Conservation (phyloP, 2,888 invertebrate species). For the Siphlonurus alternatus region DNA sequence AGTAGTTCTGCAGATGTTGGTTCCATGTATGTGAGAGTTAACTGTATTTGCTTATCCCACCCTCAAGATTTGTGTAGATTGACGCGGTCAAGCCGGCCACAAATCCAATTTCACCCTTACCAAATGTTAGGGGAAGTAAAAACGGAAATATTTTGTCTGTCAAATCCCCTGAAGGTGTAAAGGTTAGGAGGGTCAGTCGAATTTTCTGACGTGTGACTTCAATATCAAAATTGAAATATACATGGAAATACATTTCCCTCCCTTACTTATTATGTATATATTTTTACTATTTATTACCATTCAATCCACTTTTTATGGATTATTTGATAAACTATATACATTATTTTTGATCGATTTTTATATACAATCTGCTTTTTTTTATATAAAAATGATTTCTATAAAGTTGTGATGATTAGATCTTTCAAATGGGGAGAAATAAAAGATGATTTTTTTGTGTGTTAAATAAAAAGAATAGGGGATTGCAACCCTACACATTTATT, state of each 20-base stretch:
- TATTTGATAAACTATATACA: constrained; percentile 1
- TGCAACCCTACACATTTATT: background rate
- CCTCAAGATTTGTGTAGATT: too few species aligned
- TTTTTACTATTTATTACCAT: background rate
- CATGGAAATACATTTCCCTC: background rate
- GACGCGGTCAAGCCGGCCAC: background rate
- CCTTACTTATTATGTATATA: background rate
- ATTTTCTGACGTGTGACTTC: background rate
- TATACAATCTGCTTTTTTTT: background rate
- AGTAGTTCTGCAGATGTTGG: too few species aligned
- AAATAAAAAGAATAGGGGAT: background rate
- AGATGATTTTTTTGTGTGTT: background rate
- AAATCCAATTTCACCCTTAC: background rate
- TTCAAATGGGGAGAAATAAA: background rate
- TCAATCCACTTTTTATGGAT: background rate
- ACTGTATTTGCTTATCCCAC: too few species aligned
- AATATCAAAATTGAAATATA: background rate
- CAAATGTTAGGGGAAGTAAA: too few species aligned
- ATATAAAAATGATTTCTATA: background rate
- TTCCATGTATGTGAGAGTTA: too few species aligned
- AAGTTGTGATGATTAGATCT: background rate
- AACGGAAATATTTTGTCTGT: background rate
- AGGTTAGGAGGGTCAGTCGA: background rate
- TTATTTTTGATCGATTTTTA: background rate
- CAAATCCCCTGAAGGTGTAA: background rate